Conservation (phyloP, 2,888 invertebrate genomes). For the Lasioglossum villosulum region DNA sequence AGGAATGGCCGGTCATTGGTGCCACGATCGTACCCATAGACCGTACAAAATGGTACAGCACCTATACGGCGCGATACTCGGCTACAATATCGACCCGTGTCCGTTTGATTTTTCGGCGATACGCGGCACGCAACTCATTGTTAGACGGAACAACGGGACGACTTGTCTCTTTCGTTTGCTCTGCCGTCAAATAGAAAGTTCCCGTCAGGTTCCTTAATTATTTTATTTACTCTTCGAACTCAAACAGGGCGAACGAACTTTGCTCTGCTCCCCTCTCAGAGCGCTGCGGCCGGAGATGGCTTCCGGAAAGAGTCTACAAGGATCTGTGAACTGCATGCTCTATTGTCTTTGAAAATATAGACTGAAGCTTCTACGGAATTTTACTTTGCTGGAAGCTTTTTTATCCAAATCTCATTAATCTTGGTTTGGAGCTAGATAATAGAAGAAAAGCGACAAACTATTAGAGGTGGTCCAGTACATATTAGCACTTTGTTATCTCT, state of each 20-base stretch:
- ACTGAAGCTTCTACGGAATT: neutral
- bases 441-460: neutral
- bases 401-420: neutral
- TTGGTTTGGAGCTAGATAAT: neutral
- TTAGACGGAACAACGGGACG: neutral
- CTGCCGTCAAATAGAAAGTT: neutral
- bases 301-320: neutral
- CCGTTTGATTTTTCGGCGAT: conserved; percentile 33
- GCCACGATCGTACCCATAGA: conserved; percentile 56
- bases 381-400: neutral
- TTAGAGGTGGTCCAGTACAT: too few species aligned
- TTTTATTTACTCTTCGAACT: neutral
- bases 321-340: neutral
- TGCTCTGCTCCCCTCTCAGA: neutral
- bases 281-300: neutral
- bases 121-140: conserved; percentile 6
- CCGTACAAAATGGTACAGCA: conserved; percentile 42
- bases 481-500: too few species aligned
- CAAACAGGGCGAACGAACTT: conserved; percentile 11
- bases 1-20: conserved; percentile 64
- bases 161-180: neutral
- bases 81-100: conserved; percentile 56
- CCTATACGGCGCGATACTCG: conserved; percentile 10
- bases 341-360: neutral
- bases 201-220: neutral